These are phyloP conservation scores for Exaiptasia diaphana DNA, from an alignment of 64 coral and sea anemone genomes.

Conservation along the genomic window DNA sequence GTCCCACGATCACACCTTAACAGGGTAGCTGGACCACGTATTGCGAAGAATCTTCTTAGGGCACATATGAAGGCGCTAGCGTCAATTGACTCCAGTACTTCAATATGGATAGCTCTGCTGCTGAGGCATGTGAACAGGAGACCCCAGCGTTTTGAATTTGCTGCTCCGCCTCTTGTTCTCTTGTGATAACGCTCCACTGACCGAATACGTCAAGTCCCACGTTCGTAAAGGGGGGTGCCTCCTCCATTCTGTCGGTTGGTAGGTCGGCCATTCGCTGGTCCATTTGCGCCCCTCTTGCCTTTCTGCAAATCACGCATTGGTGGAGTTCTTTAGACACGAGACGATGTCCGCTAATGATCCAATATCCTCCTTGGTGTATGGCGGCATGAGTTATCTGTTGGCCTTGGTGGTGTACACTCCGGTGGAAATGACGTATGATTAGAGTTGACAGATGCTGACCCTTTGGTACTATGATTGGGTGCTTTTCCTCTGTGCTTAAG, in stretches of 20 bases:
- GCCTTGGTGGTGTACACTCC: constrained; percentile 14
- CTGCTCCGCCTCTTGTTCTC: constrained; percentile 8
- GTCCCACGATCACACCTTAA: constrained; percentile 7
- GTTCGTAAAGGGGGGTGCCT: background rate
- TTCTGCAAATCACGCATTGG: background rate
- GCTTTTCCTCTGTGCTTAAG: background rate
- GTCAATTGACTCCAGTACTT: constrained; percentile 6
- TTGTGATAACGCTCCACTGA: background rate
- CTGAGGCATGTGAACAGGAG: background rate
- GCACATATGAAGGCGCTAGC: background rate
- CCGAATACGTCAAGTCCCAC: background rate
- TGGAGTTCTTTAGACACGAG: background rate
- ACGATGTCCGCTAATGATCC: constrained; percentile 14
- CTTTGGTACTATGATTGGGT: background rate
- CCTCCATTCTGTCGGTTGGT: background rate
- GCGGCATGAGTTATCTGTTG: background rate
- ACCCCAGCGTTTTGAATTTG: background rate
- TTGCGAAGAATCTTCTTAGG: background rate
- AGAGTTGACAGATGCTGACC: background rate
- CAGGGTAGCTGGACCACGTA: background rate
- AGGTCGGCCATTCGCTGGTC: background rate
- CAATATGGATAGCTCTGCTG: background rate
- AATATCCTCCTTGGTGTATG: background rate
- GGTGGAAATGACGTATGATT: background rate
- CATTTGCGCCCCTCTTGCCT: background rate